phyloP scores from a whole-genome alignment of 2,797 vertebrate genomes.

The Hoplostethus mediterraneus region DNA sequence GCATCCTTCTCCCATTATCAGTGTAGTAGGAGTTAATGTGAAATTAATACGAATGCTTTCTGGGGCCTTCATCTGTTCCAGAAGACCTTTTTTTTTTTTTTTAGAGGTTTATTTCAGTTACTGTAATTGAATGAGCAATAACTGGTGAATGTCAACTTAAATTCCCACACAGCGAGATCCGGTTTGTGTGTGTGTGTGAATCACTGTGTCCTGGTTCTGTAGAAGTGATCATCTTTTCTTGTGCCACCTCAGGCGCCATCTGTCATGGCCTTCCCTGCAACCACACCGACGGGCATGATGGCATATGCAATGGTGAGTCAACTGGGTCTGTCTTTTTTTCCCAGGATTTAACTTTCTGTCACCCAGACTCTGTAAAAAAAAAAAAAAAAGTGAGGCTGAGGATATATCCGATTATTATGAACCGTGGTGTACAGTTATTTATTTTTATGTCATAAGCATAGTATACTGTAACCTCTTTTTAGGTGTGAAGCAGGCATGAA shows the following conservation, averaged over 20 bases:
- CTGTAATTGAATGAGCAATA: background rate
- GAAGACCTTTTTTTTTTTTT: background rate
- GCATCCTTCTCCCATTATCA: background rate
- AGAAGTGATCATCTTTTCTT: slow-evolving; percentile 64
- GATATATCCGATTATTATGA: background rate
- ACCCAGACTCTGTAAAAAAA: background rate
- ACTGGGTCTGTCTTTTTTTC: slow-evolving; percentile 24
- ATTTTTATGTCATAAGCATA: too few species aligned
- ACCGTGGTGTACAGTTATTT: too few species aligned
- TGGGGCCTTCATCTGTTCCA: background rate
- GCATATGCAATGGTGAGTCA: slow-evolving; percentile 91
- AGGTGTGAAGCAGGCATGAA: too few species aligned
- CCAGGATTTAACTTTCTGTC: background rate
- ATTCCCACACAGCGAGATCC: background rate
- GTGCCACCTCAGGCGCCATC: slow-evolving; percentile 90
- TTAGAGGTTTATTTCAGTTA: background rate
- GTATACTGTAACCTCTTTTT: too few species aligned
- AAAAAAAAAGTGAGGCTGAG: background rate
- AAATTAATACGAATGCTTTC: background rate
- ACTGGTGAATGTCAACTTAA: background rate
- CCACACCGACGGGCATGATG: slow-evolving; percentile 95
- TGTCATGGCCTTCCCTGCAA: slow-evolving; percentile 95
- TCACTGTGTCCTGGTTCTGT: slow-evolving; percentile 49
- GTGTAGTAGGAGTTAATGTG: background rate
- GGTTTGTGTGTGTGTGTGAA: background rate